Conservation (phyloP, 2,797 vertebrate genomes). For the Sorex maritimensis region DNA sequence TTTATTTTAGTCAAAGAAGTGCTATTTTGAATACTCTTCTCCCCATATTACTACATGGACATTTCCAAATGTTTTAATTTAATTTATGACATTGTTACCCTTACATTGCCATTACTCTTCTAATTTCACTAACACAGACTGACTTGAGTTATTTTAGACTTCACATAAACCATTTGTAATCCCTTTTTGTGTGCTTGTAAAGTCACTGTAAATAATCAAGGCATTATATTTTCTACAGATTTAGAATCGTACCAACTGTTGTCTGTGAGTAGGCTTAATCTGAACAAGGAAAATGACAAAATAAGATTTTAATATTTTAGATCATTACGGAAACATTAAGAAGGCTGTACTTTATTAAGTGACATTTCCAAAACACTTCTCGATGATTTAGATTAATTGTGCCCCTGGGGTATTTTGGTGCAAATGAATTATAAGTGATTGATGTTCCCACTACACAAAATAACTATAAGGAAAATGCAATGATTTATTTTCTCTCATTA, state of each 20-base stretch:
- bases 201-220: background rate
- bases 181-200: conserved; percentile 1
- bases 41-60: background rate
- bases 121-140: background rate
- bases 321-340: conserved; percentile 66
- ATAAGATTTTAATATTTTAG: conserved; percentile 53
- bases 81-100: background rate
- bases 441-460: conserved; percentile 61
- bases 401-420: conserved; percentile 62
- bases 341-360: conserved; percentile 21
- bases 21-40: background rate
- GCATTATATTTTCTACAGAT: background rate
- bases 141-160: no score
- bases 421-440: conserved; percentile 67
- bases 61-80: background rate
- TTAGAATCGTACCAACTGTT: conserved; percentile 29
- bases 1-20: background rate
- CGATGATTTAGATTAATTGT: conserved; percentile 71
- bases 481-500: conserved; percentile 60
- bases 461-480: conserved; percentile 54
- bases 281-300: conserved; percentile 15
- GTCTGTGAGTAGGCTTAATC: conserved; percentile 10
- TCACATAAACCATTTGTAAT: no score
- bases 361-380: conserved; percentile 63
- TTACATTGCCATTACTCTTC: conserved; percentile 20